A percentile compares a stretch with the other conserved stretches of the same genome.
These are phyloP conservation scores for Yponomeuta malinellus DNA, from an alignment of 2,888 invertebrate species.

Conservation along the genomic window DNA sequence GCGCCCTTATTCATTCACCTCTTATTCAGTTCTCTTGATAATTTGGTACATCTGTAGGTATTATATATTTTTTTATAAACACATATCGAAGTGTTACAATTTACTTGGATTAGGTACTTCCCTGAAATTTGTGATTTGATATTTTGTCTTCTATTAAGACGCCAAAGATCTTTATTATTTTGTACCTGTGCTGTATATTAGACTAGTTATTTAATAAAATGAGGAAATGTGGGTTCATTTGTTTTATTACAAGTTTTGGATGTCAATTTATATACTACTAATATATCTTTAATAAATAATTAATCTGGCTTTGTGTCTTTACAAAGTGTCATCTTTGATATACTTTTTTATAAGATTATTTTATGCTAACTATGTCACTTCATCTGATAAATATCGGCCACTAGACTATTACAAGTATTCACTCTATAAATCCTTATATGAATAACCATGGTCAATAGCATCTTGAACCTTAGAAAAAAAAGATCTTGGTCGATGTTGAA, in stretches of 20 bases:
- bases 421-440: neutral
- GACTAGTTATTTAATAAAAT: conserved; percentile 14
- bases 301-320: too few species aligned
- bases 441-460: neutral
- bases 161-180: conserved; percentile 22
- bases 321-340: neutral
- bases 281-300: neutral
- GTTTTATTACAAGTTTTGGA: neutral
- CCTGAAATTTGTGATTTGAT: neutral
- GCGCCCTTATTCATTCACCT: too few species aligned
- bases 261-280: too few species aligned
- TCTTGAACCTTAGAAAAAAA: conserved; percentile 15
- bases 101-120: neutral
- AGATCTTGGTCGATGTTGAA: conserved; percentile 14
- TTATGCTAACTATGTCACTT: too few species aligned
- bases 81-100: too few species aligned
- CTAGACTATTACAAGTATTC: neutral
- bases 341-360: neutral
- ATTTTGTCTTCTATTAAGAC: conserved; percentile 12
- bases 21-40: too few species aligned
- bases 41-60: too few species aligned
- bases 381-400: neutral
- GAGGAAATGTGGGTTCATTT: neutral
- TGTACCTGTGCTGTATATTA: conserved; percentile 14
- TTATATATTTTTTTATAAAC: too few species aligned